phyloP scores from a whole-genome alignment of 2,113 vertebrate genomes.

The Cheirogaleus medius region DNA sequence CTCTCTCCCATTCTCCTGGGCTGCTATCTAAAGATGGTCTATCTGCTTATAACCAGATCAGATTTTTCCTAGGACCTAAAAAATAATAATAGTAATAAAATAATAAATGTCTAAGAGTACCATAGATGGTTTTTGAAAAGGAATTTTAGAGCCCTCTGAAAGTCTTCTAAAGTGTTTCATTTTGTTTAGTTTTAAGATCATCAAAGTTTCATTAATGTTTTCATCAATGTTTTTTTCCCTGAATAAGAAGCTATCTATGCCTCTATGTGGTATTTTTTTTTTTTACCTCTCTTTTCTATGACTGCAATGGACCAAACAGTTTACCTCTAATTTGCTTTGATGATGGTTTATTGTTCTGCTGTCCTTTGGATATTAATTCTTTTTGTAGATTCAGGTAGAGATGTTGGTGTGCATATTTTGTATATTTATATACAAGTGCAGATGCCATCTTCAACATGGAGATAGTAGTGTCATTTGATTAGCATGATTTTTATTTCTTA shows the following conservation, averaged over 20 bases:
- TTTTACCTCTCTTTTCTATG: constrained; percentile 52
- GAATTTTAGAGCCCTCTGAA: constrained; percentile 55
- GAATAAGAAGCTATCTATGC: background rate
- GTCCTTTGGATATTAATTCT: constrained; percentile 78
- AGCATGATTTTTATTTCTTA: constrained; percentile 67
- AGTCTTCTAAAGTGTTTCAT: constrained; percentile 70
- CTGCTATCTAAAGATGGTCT: background rate
- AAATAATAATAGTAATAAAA: background rate
- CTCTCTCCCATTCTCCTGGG: background rate
- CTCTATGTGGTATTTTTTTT: constrained; percentile 24
- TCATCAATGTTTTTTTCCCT: background rate
- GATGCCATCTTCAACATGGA: constrained; percentile 70
- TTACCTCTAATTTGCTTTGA: constrained; percentile 74
- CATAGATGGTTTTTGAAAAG: constrained; percentile 71
- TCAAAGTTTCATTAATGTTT: constrained; percentile 63
- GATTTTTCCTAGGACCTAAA: background rate
- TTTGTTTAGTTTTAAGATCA: constrained; percentile 72
- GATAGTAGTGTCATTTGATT: constrained; percentile 76
- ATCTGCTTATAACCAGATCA: background rate
- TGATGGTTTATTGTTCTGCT: constrained; percentile 67
- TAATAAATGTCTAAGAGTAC: background rate
- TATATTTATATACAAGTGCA: constrained; percentile 52
- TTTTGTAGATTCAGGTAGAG: constrained; percentile 76
- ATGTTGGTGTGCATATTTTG: constrained; percentile 56
- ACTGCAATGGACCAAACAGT: constrained; percentile 57